phyloP scores from a whole-genome alignment of 2,113 vertebrate genomes.

The Anser brachyrhynchus region DNA sequence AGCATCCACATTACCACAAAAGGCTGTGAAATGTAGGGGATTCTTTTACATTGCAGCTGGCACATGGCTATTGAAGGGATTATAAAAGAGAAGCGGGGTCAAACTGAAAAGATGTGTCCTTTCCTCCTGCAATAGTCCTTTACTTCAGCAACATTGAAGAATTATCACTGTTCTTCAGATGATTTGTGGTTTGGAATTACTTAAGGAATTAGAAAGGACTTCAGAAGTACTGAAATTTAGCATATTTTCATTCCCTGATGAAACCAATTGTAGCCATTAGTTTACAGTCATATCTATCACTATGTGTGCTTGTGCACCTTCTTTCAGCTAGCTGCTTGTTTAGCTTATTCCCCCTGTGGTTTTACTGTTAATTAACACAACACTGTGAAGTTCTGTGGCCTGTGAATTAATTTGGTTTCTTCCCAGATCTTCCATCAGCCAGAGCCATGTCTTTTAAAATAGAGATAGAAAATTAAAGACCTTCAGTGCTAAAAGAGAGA shows the following conservation, averaged over 20 bases:
- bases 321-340: not conserved
- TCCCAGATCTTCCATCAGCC: not conserved
- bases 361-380: conserved; percentile 17
- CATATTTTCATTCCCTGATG: not conserved
- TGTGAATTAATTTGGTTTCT: not conserved
- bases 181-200: not conserved
- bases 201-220: not conserved
- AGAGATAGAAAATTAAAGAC: not conserved
- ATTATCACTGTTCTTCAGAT: not conserved
- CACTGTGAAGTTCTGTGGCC: not conserved
- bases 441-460: not conserved
- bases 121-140: not conserved
- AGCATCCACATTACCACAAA: not conserved
- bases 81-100: not conserved
- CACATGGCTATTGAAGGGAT: not conserved
- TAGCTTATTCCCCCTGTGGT: not conserved
- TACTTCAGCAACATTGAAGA: not conserved
- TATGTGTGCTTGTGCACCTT: not conserved
- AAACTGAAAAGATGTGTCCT: not conserved
- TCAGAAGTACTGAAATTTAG: not conserved
- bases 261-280: not conserved
- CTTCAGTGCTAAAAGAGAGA: not conserved
- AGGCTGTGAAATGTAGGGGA: not conserved
- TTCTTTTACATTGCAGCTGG: not conserved
- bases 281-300: not conserved